Evolutionary conservation across 2,888 invertebrate species (phyloP).

Genomic region (Dasypogon diadema): DNA sequence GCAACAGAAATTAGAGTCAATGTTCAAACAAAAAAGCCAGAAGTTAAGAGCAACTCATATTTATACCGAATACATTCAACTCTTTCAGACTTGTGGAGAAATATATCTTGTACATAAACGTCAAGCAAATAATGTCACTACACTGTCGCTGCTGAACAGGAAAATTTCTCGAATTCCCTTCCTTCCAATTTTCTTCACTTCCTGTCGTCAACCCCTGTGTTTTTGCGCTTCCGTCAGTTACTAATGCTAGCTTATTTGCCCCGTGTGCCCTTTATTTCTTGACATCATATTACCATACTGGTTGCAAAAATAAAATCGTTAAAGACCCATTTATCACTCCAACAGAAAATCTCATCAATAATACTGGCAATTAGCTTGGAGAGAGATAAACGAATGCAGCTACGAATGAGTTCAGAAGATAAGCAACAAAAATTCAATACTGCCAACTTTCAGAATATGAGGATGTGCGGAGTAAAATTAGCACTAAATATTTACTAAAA

Average conservation of each 20-base stretch:
- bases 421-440: constrained; percentile 10
- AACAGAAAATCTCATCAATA: too few relatives aligned
- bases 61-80: background rate
- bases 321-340: too few relatives aligned
- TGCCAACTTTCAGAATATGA: constrained; percentile 39
- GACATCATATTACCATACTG: too few relatives aligned
- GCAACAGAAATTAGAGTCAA: too few relatives aligned
- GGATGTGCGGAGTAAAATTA: constrained; percentile 32
- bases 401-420: constrained; percentile 25
- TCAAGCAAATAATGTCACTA: constrained; percentile 3
- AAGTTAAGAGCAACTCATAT: background rate
- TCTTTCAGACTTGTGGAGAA: background rate
- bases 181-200: background rate
- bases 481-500: constrained; percentile 47
- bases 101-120: too few relatives aligned
- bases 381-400: background rate
- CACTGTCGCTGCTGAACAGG: background rate
- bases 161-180: constrained; percentile 8
- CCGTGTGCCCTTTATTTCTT: too few relatives aligned
- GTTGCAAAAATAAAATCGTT: too few relatives aligned
- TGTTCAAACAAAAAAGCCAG: too few relatives aligned
- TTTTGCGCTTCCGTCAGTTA: background rate
- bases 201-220: background rate
- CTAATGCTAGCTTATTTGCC: too few relatives aligned
- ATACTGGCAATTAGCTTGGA: background rate